Percentiles rank a stretch among this genome's conserved stretches.
These are phyloP conservation scores for Parus major DNA, from an alignment of 2,113 vertebrate genomes.

Conservation along the genomic window DNA sequence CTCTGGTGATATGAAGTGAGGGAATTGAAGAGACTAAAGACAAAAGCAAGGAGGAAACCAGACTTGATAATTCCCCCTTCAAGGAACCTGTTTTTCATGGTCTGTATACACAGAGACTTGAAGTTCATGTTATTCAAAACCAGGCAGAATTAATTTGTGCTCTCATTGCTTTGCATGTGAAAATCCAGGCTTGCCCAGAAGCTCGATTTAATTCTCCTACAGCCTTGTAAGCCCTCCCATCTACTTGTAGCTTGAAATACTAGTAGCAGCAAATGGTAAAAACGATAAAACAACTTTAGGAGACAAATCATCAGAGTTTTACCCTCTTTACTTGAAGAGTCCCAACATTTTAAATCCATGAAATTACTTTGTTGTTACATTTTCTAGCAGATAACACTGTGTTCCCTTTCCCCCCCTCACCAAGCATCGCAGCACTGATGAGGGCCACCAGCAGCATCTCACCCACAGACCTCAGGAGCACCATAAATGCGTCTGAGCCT, in stretches of 20 bases:
- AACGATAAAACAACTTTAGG: not conserved
- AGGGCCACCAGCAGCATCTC: not conserved
- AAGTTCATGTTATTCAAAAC: constrained; percentile 9
- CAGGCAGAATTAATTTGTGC: not conserved
- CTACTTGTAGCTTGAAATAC: not conserved
- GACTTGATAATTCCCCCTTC: not conserved
- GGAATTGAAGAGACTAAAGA: not conserved
- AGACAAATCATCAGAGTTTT: not conserved
- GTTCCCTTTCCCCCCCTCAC: not conserved
- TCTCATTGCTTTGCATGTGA: constrained; percentile 6
- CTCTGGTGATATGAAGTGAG: not conserved
- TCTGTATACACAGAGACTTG: not conserved
- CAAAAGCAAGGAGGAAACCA: constrained; percentile 26
- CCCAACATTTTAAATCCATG: not conserved
- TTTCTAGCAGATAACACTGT: not conserved
- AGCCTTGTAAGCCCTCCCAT: not conserved
- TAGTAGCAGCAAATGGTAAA: not conserved
- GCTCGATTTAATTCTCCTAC: not conserved
- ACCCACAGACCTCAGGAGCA: not conserved
- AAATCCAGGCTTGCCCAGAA: not conserved
- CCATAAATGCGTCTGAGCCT: not conserved
- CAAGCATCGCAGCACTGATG: too few relatives aligned
- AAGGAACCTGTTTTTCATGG: constrained; percentile 41
- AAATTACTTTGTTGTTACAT: not conserved
- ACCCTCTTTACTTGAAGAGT: not conserved